Evolutionary conservation across 2,113 vertebrate genomes (phyloP), one percentile per base, ranked within the genome.

Genomic region (Dissostichus mawsoni): DNA sequence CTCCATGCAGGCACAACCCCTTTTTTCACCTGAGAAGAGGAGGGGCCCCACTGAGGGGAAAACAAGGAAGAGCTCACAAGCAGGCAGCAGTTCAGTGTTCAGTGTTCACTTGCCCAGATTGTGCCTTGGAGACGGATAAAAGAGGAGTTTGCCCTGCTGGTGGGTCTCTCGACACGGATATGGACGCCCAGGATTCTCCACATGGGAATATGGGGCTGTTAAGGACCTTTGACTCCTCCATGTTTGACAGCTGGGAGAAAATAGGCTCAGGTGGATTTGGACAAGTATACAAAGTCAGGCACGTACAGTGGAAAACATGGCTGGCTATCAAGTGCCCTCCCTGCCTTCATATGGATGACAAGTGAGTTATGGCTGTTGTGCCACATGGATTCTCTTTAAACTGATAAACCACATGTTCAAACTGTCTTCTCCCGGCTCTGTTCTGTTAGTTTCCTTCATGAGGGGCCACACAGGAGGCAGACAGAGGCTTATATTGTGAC

Each of bases 301-400:
- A 99, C 44, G 92, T 97, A 59, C 96, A 97, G 94, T 99, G 98
- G 98, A 98, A 99, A 95, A 99, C 98, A 8, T 98, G 97, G 95
- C 96, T 99, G 89, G 98, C 98, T 80, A 97, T 99, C 94, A 99
- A 99, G 93, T 99, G 97, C 65, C 98, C 98, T 74, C 98, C 98
- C 58, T 97, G 97, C 86, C 96, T 97, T 71, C 98, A 98, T 89
- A 95, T 97, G 93, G 98, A 98, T 79, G 97, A 98, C 74, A 98
- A 98, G 98, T 99, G 93, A 97, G 97, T 88, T 23, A 1, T 76
- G 81, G 74, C 69, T 71, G 64, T 29, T 83, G 9, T 45, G 51
- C 25, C 29, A 14, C 48, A 45, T 55, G 45, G 66, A 18, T 62
- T 50, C 18, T 47, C 14, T 70, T 63, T 74, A 33, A 64, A 1